phyloP scores from a whole-genome alignment of 2,113 vertebrate genomes.

The Oryzias javanicus region DNA sequence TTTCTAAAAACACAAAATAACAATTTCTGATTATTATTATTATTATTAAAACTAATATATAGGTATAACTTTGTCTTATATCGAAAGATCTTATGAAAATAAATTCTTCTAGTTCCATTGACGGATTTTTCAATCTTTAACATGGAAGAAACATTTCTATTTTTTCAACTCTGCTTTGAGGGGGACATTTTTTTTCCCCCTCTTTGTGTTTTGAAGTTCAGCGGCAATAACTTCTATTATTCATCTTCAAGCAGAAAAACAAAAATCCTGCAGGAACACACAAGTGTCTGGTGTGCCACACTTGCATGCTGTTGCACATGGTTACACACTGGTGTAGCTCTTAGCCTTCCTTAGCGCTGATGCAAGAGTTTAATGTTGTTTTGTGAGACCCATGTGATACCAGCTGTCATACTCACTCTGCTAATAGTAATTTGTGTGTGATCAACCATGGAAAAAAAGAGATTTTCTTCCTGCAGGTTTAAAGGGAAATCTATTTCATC shows the following conservation, averaged over 20 bases:
- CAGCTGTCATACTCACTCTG: conserved; percentile 52
- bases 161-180: no score
- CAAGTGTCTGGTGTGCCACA: conserved; percentile 7
- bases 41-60: no score
- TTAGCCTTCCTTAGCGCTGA: conserved; percentile 29
- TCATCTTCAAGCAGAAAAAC: conserved; percentile 19
- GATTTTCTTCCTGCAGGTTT: conserved; percentile 53
- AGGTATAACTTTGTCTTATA: no score
- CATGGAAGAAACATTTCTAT: no score
- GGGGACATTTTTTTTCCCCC: no score
- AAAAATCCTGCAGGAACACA: conserved; percentile 4
- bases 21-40: no score
- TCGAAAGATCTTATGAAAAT: no score
- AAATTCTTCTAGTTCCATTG: no score
- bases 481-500: conserved; percentile 63
- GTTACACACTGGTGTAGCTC: conserved; percentile 37
- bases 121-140: no score
- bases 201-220: conserved; percentile 9
- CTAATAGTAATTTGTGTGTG: conserved; percentile 56
- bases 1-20: no score
- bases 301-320: conserved; percentile 30
- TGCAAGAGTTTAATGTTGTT: conserved; percentile 57
- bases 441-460: conserved; percentile 46
- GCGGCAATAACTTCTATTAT: conserved; percentile 44
- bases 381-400: conserved; percentile 10